phyloP scores from a whole-genome alignment of 2,113 vertebrate species.

The Emydura subglobosa region DNA sequence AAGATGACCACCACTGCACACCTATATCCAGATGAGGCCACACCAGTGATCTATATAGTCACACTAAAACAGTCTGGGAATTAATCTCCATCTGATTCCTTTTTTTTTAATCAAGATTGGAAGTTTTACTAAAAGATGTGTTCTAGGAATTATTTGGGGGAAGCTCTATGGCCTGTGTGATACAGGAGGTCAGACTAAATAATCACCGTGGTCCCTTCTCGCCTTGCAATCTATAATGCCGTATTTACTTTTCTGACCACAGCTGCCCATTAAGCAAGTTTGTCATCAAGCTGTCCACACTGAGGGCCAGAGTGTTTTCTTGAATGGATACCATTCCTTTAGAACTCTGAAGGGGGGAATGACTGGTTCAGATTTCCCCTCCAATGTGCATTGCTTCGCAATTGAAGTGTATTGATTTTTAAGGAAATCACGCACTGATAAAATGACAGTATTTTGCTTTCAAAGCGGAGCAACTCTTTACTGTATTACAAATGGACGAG shows the following conservation, averaged over 20 bases:
- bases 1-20: too few species aligned
- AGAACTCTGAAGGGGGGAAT: neutral
- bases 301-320: neutral
- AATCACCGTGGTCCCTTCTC: neutral
- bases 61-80: neutral
- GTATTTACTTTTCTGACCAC: neutral
- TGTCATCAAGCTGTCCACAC: neutral
- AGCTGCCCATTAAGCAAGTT: neutral
- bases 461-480: neutral
- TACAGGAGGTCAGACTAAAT: neutral
- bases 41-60: too few species aligned
- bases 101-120: too few species aligned
- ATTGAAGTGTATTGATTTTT: neutral
- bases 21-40: too few species aligned
- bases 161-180: too few species aligned
- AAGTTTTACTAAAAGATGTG: too few species aligned
- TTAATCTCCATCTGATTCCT: neutral
- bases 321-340: neutral
- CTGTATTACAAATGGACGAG: neutral
- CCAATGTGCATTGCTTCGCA: neutral
- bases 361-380: neutral
- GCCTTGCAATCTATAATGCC: neutral
- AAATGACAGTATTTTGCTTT: neutral
- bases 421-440: neutral
- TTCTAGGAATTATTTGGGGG: too few species aligned